Base-by-base conservation (phyloP, 2,113 vertebrate genomes). In the Scolopax mira region DNA sequence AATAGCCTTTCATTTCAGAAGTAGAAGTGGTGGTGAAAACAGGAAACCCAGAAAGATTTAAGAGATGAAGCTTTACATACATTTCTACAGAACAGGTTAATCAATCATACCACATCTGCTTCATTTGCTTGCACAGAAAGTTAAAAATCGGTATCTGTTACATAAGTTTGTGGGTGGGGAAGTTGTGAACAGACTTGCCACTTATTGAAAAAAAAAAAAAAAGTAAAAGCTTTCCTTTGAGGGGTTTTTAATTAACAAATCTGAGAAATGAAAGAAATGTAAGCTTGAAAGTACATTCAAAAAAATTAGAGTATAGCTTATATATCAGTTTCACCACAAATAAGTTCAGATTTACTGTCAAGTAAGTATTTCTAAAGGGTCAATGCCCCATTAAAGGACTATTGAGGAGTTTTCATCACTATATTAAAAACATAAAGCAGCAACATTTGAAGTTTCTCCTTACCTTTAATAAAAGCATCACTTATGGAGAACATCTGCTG, bases 401-500 rank as follows among this genome's bases (percentile, higher is more conserved):
- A 89, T 7, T 69, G 41, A 85, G 48, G 52, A 65, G 33, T 75
- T 91, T 51, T 28, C 58, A 85, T 46, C 25, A 28, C 49, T 58
- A 49, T 17, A 79, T 33, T 69, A 75, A 62, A 90, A 80, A 6
- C 0, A 2, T 27, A 61, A 9, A 57, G 54, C 16, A 79, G 37
- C 66, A 88, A 66, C 28, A 79, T 67, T 37, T 69, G 24, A 75
- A 88, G 39, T 37, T 48, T 81, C 57, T 62, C 52, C 89, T 88
- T 99, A 99, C 99, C 99, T 98, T 99, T 99, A 96, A 99, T 99
- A 96, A 99, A 99, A 88, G 99, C 99, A 27, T 99, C 99, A 73
- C 99, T 99, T 94, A 99, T 99, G 86, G 98, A 98, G 73, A 99
- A 99, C 96, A 98, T 98, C 94, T 99, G 99, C 79, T 99, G 99